Evolutionary conservation across 2,888 invertebrate genomes (phyloP).

Genomic region (Polyommatus iphigenia): DNA sequence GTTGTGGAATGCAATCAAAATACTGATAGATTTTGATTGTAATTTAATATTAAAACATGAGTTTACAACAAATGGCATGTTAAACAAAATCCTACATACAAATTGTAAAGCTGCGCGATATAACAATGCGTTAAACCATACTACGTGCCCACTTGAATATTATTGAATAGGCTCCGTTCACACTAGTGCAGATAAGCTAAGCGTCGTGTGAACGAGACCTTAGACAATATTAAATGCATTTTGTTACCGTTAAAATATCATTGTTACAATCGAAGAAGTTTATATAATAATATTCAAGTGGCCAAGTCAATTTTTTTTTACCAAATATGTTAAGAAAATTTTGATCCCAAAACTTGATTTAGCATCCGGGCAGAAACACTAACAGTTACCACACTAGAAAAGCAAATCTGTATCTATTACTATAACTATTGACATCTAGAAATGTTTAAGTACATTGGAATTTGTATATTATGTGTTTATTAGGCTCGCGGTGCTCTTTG

Average conservation of each 20-base stretch:
- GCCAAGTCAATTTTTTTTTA: constrained; percentile 51
- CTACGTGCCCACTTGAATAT: constrained; percentile 39
- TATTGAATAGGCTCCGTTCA: neutral
- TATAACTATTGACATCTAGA: constrained; percentile 66
- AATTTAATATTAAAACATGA: constrained; percentile 78
- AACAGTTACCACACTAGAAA: constrained; percentile 45
- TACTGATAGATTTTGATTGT: constrained; percentile 63
- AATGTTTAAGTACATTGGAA: constrained; percentile 68
- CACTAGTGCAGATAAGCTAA: neutral
- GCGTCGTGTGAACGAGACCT: constrained; percentile 14
- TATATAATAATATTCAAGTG: constrained; percentile 39
- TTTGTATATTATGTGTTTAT: constrained; percentile 41
- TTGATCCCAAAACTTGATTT: constrained; percentile 67
- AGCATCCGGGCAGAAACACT: constrained; percentile 37
- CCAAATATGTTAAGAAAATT: constrained; percentile 50
- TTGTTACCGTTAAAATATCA: neutral
- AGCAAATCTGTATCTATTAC: constrained; percentile 53
- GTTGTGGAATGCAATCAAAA: constrained; percentile 42
- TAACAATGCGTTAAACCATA: constrained; percentile 46
- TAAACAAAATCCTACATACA: constrained; percentile 69
- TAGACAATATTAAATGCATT: constrained; percentile 32
- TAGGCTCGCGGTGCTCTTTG: constrained; percentile 47
- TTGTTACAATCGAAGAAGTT: neutral
- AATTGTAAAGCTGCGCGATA: constrained; percentile 77
- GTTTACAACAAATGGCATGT: constrained; percentile 79